Evolutionary conservation across 2,888 invertebrate genomes (phyloP).

Genomic region (Timema podura): DNA sequence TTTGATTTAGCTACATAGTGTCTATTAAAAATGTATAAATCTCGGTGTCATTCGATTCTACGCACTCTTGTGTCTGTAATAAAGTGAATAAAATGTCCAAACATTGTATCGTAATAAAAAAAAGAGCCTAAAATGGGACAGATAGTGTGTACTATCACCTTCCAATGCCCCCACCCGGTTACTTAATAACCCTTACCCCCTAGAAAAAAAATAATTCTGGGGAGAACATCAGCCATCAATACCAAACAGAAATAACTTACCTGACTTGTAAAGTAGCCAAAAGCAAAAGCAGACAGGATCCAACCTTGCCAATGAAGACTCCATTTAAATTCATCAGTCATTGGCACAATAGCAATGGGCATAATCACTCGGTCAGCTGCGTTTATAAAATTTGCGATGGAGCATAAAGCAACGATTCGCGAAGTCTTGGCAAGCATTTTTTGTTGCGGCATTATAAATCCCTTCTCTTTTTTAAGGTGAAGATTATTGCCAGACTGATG

Average conservation of each 20-base stretch:
- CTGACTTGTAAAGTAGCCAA: constrained; percentile 73
- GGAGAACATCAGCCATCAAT: neutral
- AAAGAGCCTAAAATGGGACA: too few relatives aligned
- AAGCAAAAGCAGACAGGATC: constrained; percentile 70
- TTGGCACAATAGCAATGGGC: constrained; percentile 72
- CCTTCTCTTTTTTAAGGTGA: too few relatives aligned
- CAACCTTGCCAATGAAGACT: constrained; percentile 66
- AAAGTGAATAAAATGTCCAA: too few relatives aligned
- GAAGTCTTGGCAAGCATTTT: constrained; percentile 52
- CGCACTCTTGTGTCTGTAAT: too few relatives aligned
- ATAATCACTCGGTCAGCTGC: constrained; percentile 72
- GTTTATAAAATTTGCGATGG: constrained; percentile 71
- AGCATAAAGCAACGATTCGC: constrained; percentile 62
- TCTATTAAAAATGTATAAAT: too few relatives aligned
- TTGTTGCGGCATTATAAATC: constrained; percentile 28
- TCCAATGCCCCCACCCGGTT: too few relatives aligned
- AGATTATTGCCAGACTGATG: too few relatives aligned
- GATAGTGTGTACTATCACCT: too few relatives aligned
- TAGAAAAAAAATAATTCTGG: neutral
- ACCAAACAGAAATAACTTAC: constrained; percentile 41
- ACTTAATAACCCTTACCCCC: neutral
- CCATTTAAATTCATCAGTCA: constrained; percentile 69
- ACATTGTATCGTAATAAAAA: too few relatives aligned
- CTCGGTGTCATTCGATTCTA: too few relatives aligned
- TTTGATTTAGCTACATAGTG: too few relatives aligned